Evolutionary conservation across 1,140 invertebrate genomes (phyloP).

Genomic region (Carposina sasakii): DNA sequence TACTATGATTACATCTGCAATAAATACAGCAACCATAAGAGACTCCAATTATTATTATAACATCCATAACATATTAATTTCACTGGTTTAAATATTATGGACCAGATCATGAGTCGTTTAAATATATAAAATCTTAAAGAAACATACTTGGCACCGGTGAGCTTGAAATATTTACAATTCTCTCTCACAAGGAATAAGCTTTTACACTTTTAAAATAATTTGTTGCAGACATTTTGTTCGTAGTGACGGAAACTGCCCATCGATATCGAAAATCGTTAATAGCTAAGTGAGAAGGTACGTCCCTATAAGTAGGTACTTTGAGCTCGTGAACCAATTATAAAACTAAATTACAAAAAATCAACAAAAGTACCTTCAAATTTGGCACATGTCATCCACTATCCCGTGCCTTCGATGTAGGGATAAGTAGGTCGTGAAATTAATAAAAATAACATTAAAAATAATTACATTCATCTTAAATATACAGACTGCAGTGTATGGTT

Average conservation of each 20-base stretch:
- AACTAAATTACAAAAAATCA: too few relatives aligned
- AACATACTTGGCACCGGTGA: slow-evolving; percentile 45
- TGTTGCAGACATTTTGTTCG: neutral
- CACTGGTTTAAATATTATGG: slow-evolving; percentile 33
- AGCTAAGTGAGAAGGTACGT: neutral
- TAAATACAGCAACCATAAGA: too few relatives aligned
- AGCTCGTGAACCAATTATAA: neutral
- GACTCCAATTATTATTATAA: slow-evolving; percentile 12
- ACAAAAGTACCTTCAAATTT: slow-evolving; percentile 22
- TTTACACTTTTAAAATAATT: slow-evolving; percentile 11
- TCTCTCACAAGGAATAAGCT: slow-evolving; percentile 12
- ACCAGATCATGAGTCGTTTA: slow-evolving; percentile 6
- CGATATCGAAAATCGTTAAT: slow-evolving; percentile 21
- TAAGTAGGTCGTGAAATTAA: slow-evolving; percentile 40
- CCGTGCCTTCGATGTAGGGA: slow-evolving; percentile 43
- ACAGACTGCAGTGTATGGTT: too few relatives aligned
- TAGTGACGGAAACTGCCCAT: slow-evolving; percentile 21
- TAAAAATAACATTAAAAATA: slow-evolving; percentile 9
- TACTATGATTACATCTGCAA: too few relatives aligned
- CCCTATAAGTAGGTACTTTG: neutral
- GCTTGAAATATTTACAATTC: slow-evolving; percentile 36
- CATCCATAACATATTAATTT: slow-evolving; percentile 19
- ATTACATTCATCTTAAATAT: too few relatives aligned
- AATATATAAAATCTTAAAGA: slow-evolving; percentile 24
- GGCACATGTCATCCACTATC: slow-evolving; percentile 47